Conservation (phyloP, 2,797 vertebrate species). For the Microhierax caerulescens region DNA sequence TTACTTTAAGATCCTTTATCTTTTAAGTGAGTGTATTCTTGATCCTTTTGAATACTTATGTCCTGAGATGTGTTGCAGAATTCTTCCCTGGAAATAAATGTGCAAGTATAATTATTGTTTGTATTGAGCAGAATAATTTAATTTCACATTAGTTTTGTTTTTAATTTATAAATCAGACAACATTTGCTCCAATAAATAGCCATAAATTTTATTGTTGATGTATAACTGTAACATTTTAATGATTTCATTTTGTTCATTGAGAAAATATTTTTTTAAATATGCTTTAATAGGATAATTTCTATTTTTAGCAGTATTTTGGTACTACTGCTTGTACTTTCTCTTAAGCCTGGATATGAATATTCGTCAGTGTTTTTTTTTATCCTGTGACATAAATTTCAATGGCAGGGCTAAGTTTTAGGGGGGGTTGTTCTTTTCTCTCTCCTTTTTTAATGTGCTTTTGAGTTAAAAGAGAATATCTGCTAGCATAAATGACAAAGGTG, state of each 20-base stretch:
- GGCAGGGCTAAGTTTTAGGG: background rate
- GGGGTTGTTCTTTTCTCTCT: background rate
- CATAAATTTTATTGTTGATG: background rate
- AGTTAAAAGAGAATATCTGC: background rate
- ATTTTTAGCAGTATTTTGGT: background rate
- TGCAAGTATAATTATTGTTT: background rate
- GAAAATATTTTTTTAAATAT: background rate
- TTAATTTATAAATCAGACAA: background rate
- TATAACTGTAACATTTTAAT: background rate
- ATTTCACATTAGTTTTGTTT: background rate
- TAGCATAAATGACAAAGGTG: background rate
- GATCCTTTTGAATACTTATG: background rate
- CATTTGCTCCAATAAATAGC: background rate
- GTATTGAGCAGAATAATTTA: background rate
- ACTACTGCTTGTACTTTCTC: background rate
- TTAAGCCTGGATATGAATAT: background rate
- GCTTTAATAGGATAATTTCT: background rate
- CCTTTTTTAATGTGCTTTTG: background rate
- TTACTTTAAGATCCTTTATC: background rate
- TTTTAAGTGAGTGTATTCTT: background rate
- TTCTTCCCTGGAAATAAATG: background rate
- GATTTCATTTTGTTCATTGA: background rate
- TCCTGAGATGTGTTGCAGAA: background rate
- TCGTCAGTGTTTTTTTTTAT: background rate
- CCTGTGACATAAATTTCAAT: background rate